phyloP scores from a whole-genome alignment of 2,797 vertebrate species.

The Sebastes baramenuke region DNA sequence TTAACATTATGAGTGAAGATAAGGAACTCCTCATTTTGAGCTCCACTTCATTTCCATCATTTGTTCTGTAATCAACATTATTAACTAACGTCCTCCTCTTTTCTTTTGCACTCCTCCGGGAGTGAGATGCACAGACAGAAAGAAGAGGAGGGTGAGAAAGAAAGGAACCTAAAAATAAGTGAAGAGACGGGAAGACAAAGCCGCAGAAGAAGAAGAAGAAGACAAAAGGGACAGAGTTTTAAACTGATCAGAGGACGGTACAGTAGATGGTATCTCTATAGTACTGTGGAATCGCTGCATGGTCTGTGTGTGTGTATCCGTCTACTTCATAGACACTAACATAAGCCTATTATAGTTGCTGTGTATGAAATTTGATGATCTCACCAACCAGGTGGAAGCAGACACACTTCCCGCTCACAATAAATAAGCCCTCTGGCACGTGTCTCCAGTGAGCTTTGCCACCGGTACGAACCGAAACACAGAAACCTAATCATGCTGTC shows the following conservation, averaged over 20 bases:
- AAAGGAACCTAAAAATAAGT: constrained; percentile 64
- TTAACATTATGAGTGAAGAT: not conserved
- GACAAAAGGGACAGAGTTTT: constrained; percentile 3
- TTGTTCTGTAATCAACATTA: not conserved
- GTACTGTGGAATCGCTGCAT: not conserved
- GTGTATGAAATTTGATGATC: constrained; percentile 66
- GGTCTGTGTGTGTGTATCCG: not conserved
- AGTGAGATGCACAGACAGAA: constrained; percentile 16
- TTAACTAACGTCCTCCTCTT: constrained; percentile 30
- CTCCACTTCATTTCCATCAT: not conserved
- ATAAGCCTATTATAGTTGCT: constrained; percentile 71
- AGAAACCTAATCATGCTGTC: constrained; percentile 13
- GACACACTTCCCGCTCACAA: constrained; percentile 34
- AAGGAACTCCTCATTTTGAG: not conserved
- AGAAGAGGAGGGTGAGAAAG: constrained; percentile 48
- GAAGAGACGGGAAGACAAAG: constrained; percentile 27
- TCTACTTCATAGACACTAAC: constrained; percentile 25
- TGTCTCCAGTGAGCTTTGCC: constrained; percentile 7
- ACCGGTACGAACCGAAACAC: constrained; percentile 13
- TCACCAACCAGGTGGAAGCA: constrained; percentile 55
- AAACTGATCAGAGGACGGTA: not conserved
- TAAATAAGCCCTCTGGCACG: constrained; percentile 32
- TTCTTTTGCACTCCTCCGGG: constrained; percentile 25
- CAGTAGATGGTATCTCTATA: not conserved
- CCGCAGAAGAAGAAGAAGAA: not conserved